These are phyloP conservation scores for Philopedon plagiatum DNA, from an alignment of 2,888 invertebrate species.

Conservation along the genomic window DNA sequence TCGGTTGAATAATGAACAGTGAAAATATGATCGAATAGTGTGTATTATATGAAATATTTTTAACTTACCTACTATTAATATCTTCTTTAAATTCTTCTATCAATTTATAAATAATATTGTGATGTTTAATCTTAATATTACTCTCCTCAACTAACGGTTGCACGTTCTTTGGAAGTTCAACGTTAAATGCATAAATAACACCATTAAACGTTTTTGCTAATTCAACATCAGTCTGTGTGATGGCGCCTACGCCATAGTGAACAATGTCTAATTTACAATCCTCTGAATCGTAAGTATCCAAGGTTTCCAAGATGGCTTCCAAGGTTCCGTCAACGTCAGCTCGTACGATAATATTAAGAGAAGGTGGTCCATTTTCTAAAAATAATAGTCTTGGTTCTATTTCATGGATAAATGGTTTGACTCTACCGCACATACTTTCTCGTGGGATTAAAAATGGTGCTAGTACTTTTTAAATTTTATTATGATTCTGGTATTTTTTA, in stretches of 20 bases:
- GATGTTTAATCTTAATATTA: constrained; percentile 76
- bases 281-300: constrained; percentile 87
- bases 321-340: constrained; percentile 97
- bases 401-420: no score
- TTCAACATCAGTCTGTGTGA: constrained; percentile 88
- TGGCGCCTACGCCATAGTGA: constrained; percentile 91
- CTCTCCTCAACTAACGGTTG: constrained; percentile 71
- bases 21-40: no score
- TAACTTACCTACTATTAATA: constrained; percentile 74
- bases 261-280: constrained; percentile 87
- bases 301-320: constrained; percentile 92
- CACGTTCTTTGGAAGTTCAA: constrained; percentile 72
- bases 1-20: no score
- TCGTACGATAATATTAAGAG: constrained; percentile 70
- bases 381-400: no score
- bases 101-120: constrained; percentile 94
- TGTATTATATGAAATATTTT: background rate
- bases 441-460: no score
- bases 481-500: no score
- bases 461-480: no score
- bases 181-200: constrained; percentile 92
- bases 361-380: constrained; percentile 63
- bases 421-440: no score
- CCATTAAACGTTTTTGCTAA: constrained; percentile 83
- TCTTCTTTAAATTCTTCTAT: constrained; percentile 90